phyloP scores from a whole-genome alignment of 2,888 invertebrate species.

The Villa cingulata region DNA sequence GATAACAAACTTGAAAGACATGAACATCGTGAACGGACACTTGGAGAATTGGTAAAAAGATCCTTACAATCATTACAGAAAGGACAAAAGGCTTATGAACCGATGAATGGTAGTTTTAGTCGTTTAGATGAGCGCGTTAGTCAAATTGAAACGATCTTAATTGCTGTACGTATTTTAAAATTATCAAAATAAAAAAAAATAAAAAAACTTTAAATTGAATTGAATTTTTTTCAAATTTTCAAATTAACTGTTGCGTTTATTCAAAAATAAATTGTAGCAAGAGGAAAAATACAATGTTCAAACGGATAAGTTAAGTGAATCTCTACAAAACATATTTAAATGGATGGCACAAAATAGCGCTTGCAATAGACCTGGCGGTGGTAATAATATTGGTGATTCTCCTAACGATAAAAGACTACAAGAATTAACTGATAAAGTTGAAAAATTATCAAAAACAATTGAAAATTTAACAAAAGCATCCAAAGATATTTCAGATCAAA shows the following conservation, averaged over 20 bases:
- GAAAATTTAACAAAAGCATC: conserved; percentile 22
- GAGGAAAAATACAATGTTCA: conserved; percentile 33
- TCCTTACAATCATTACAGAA: conserved; percentile 56
- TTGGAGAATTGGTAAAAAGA: conserved; percentile 68
- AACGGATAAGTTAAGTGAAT: conserved; percentile 29
- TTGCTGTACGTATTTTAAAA: conserved; percentile 41
- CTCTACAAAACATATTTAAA: conserved; percentile 31
- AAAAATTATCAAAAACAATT: conserved; percentile 22
- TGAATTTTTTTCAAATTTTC: neutral
- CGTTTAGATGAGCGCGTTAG: conserved; percentile 61
- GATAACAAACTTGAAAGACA: conserved; percentile 76
- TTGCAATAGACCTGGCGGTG: conserved; percentile 20
- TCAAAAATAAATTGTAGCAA: conserved; percentile 23
- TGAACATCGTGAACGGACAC: conserved; percentile 62
- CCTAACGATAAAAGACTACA: too few relatives aligned
- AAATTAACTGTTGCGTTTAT: too few relatives aligned
- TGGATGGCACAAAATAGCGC: conserved; percentile 33
- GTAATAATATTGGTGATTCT: conserved; percentile 18
- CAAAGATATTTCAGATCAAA: conserved; percentile 23
- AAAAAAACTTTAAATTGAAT: too few relatives aligned
- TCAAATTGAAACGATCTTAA: conserved; percentile 60
- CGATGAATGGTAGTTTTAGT: conserved; percentile 51
- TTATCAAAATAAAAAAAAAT: neutral
- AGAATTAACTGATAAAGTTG: conserved; percentile 26
- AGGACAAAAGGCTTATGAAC: conserved; percentile 54